Evolutionary conservation across 2,888 invertebrate genomes (phyloP).

Genomic region (Heliconius aoede): DNA sequence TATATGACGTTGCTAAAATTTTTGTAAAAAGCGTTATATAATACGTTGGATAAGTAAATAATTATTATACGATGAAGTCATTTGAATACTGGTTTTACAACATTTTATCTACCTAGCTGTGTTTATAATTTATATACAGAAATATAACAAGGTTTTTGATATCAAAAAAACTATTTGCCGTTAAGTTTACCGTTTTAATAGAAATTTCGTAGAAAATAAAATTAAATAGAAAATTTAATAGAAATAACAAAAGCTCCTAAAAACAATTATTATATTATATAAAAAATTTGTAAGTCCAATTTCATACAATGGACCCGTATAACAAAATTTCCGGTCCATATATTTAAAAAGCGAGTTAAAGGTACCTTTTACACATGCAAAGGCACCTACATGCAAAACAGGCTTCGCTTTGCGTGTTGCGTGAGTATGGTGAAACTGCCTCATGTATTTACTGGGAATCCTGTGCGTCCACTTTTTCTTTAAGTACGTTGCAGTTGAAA

Average conservation of each 20-base stretch:
- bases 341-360: slow-evolving; percentile 33
- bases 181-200: not conserved
- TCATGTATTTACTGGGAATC: slow-evolving; percentile 47
- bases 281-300: not conserved
- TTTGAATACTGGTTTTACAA: slow-evolving; percentile 11
- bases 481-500: slow-evolving; percentile 27
- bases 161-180: not conserved
- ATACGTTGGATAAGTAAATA: not conserved
- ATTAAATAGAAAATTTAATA: no score
- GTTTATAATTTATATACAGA: not conserved
- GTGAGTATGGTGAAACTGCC: slow-evolving; percentile 46
- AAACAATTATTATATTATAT: not conserved
- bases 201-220: not conserved
- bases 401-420: slow-evolving; percentile 43
- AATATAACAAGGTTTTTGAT: not conserved
- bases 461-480: slow-evolving; percentile 49
- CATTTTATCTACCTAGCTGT: not conserved
- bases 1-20: not conserved
- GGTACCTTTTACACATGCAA: not conserved
- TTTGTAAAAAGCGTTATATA: not conserved
- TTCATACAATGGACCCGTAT: slow-evolving; percentile 15
- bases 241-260: not conserved
- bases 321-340: slow-evolving; percentile 33
- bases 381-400: slow-evolving; percentile 42
- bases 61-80: slow-evolving; percentile 12